Conservation (phyloP, 2,888 invertebrate genomes). For the Mystacides longicornis region DNA sequence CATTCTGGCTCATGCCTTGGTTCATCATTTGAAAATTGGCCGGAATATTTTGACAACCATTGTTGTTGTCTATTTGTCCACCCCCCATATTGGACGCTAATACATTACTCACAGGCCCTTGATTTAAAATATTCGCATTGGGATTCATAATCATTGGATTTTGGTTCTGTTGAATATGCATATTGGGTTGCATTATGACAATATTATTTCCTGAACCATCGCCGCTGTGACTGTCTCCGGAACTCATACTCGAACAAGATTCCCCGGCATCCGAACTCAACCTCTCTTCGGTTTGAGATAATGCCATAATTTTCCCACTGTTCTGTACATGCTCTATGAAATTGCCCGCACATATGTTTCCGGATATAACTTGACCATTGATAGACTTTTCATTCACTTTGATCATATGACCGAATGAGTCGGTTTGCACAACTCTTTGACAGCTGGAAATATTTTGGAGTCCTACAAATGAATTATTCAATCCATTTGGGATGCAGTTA, state of each 20-base stretch:
- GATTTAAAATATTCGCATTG: conserved; percentile 16
- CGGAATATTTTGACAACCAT: conserved; percentile 29
- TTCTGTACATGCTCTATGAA: conserved; percentile 14
- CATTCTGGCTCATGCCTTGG: conserved; percentile 46
- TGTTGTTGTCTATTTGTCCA: conserved; percentile 13
- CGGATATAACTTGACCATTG: conserved; percentile 4
- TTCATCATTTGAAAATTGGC: conserved; percentile 49
- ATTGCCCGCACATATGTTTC: conserved; percentile 27
- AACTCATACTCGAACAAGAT: conserved; percentile 48
- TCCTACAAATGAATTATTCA: conserved; percentile 20
- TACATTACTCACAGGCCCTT: conserved; percentile 14
- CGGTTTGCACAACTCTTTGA: conserved; percentile 19
- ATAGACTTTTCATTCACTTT: conserved; percentile 34
- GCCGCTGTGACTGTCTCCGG: conserved; percentile 36
- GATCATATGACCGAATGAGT: conserved; percentile 30
- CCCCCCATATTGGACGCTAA: conserved; percentile 15
- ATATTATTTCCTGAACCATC: conserved; percentile 26
- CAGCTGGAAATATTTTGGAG: conserved; percentile 14
- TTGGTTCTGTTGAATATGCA: conserved; percentile 16
- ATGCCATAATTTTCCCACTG: conserved; percentile 29
- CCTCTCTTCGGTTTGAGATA: conserved; percentile 48
- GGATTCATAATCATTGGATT: conserved; percentile 20
- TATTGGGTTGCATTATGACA: conserved; percentile 22
- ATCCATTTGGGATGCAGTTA: conserved; percentile 12
- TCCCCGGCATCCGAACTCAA: conserved; percentile 53